Base-by-base conservation (phyloP, 2,797 vertebrate genomes). In the Sciurus vulgaris region DNA sequence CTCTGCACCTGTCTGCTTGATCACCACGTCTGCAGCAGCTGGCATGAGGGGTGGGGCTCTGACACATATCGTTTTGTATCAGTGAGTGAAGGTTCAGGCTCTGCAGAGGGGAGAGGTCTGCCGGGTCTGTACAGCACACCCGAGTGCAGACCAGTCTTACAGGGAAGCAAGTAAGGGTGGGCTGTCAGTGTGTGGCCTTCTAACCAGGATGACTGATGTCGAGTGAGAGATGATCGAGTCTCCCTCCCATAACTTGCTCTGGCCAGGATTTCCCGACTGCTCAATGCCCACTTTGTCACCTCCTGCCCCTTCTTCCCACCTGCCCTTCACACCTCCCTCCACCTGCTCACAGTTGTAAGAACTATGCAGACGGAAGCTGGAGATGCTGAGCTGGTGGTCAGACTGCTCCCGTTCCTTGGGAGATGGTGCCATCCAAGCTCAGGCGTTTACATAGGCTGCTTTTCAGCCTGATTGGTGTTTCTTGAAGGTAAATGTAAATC, bases 391-490 rank as follows among this genome's bases (percentile, higher is more conserved):
- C 4, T 35, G 65, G 3, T 7, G 4, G 38, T 44, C 35, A 13
- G 33, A 38, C 13, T 26, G 51, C 63, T 63, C 59, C 72, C 22
- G 9, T 33, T 90, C 77, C 44, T 86, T 51, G 35, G 33, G 92
- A 93, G 93, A 61, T 2, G 28, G 35, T 92, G 14, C 59, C 65
- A 1, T 24, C 4, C n/a, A 93, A 84, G 44, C 69, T 35, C 63
- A 59, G 77, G 54, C 41, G 87, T 9, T 61, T 69, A 28, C 11
- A 49, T 10, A 38, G 22, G 56, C 49, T 69, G 38, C n/a, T 92
- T 78, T 83, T 24, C 18, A 89, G 81, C 56, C 56, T 59, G 47
- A 86, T 26, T 74, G 61, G 28, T 63, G 26, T 82, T 94, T 94
- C 69, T 73, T 72, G 30, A 87, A 86, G 24, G 63, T 28, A 96